Evolutionary conservation across 2,113 vertebrate species (phyloP).

Genomic region (Syngnathus typhle): DNA sequence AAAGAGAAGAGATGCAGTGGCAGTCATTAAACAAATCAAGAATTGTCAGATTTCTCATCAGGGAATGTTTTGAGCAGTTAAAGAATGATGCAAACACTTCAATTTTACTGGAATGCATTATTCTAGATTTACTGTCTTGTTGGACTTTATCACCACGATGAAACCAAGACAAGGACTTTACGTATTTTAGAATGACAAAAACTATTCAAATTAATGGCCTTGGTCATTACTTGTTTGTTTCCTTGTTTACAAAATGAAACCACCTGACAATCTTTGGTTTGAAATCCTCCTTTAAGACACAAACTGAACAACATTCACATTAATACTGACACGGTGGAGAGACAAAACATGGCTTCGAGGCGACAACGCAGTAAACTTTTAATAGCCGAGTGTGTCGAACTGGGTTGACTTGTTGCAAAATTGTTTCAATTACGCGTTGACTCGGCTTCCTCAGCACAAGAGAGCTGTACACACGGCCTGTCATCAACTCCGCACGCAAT

Average conservation of each 20-base stretch:
- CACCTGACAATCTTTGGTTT: conserved; percentile 61
- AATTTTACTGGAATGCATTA: conserved; percentile 22
- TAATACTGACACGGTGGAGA: conserved; percentile 64
- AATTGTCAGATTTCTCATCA: conserved; percentile 43
- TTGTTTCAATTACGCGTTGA: conserved; percentile 52
- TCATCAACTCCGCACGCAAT: conserved; percentile 20
- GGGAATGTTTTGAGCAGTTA: conserved; percentile 2
- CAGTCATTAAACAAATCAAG: conserved; percentile 49
- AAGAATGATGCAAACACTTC: conserved; percentile 7
- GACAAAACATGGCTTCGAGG: conserved; percentile 51
- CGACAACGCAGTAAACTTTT: conserved; percentile 49
- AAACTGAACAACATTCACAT: conserved; percentile 71
- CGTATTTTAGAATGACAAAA: conserved; percentile 18
- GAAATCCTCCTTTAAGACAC: conserved; percentile 47
- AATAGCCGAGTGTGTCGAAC: conserved; percentile 58
- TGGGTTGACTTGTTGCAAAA: conserved; percentile 53
- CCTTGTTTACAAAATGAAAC: conserved; percentile 22
- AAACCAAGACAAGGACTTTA: conserved; percentile 25
- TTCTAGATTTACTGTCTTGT: background rate
- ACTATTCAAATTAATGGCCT: background rate
- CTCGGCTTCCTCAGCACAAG: conserved; percentile 39
- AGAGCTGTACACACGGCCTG: conserved; percentile 23
- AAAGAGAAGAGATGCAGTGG: conserved; percentile 33
- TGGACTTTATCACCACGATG: conserved; percentile 13
- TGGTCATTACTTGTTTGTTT: background rate